Evolutionary conservation across 2,888 invertebrate species (phyloP).

Genomic region (Spodoptera exigua): DNA sequence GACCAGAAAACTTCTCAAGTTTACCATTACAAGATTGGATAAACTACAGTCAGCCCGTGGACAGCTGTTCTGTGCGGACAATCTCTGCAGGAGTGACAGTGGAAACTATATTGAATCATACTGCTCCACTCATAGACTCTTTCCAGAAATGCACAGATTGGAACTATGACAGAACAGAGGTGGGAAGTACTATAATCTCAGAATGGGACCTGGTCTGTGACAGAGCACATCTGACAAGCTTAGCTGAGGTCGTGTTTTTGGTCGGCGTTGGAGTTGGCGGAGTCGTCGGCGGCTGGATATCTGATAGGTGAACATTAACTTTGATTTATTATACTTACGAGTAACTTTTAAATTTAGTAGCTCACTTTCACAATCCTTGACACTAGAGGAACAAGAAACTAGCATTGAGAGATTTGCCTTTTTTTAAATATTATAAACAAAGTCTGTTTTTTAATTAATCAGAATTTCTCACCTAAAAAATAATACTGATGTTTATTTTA

Average conservation of each 20-base stretch:
- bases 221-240: conserved; percentile 90
- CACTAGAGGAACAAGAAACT: too few species aligned
- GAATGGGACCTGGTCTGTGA: conserved; percentile 95
- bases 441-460: too few species aligned
- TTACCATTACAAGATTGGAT: conserved; percentile 90
- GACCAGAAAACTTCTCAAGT: conserved; percentile 88
- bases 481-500: neutral
- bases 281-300: conserved; percentile 93
- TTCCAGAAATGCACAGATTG: conserved; percentile 89
- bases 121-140: conserved; percentile 76
- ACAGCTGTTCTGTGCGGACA: conserved; percentile 89
- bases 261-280: conserved; percentile 94
- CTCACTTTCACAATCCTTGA: too few species aligned
- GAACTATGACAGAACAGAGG: conserved; percentile 89
- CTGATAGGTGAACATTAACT: conserved; percentile 89
- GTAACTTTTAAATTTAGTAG: too few species aligned
- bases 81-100: conserved; percentile 76
- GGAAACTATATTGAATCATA: conserved; percentile 77
- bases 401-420: too few species aligned
- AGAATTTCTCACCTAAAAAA: neutral
- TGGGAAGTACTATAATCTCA: conserved; percentile 92
- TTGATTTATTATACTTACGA: too few species aligned
- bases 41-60: conserved; percentile 91
- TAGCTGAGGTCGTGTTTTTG: conserved; percentile 94
- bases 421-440: too few species aligned